Conservation (phyloP, 2,113 vertebrate species). For the Mungos mungo region DNA sequence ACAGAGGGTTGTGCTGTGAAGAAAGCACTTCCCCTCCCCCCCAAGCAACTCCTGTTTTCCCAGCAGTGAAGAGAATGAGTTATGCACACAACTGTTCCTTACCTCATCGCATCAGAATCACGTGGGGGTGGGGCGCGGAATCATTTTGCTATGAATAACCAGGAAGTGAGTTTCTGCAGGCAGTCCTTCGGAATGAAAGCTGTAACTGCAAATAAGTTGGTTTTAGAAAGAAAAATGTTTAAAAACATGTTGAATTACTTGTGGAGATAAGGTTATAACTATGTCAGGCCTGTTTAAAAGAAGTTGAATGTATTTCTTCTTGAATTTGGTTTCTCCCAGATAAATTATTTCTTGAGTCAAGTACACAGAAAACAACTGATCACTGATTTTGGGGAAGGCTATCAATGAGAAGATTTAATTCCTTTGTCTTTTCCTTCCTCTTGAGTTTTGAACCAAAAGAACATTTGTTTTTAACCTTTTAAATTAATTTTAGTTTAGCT, state of each 20-base stretch:
- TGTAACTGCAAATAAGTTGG: slow-evolving; percentile 57
- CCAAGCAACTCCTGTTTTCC: slow-evolving; percentile 66
- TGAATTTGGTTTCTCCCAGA: slow-evolving; percentile 19
- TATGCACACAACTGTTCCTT: slow-evolving; percentile 77
- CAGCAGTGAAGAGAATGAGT: slow-evolving; percentile 74
- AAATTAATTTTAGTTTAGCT: slow-evolving; percentile 4
- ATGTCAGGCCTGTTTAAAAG: slow-evolving; percentile 43
- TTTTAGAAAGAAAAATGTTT: slow-evolving; percentile 35
- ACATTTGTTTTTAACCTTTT: not conserved
- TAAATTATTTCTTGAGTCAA: slow-evolving; percentile 59
- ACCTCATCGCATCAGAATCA: slow-evolving; percentile 73
- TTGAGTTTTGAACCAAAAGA: slow-evolving; percentile 31
- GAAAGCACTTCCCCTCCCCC: not conserved
- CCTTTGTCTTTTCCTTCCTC: not conserved
- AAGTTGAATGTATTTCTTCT: slow-evolving; percentile 52
- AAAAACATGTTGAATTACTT: slow-evolving; percentile 47
- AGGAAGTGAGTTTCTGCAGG: slow-evolving; percentile 66
- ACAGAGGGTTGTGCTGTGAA: not conserved
- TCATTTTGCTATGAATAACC: slow-evolving; percentile 61
- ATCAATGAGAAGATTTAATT: slow-evolving; percentile 6
- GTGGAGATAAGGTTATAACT: slow-evolving; percentile 34
- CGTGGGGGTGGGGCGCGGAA: slow-evolving; percentile 51
- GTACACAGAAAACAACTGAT: not conserved
- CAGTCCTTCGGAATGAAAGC: slow-evolving; percentile 37
- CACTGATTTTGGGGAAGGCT: not conserved